These are phyloP conservation scores for Nixonia krombeini DNA, from an alignment of 1,140 invertebrate genomes.

Conservation along the genomic window DNA sequence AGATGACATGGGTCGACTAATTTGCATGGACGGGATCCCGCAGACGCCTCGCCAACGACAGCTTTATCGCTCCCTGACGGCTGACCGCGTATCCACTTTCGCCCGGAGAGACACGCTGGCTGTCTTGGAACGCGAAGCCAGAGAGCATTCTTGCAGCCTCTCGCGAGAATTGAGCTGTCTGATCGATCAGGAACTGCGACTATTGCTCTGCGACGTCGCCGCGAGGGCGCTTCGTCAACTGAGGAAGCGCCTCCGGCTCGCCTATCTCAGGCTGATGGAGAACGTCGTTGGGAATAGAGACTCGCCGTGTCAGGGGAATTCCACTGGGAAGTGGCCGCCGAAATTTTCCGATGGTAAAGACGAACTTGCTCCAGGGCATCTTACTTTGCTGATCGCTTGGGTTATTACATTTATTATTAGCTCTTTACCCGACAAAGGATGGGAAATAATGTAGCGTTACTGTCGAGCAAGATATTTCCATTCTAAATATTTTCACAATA, in stretches of 20 bases:
- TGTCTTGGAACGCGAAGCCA: slow-evolving; percentile 68
- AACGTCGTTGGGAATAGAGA: slow-evolving; percentile 8
- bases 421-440: background rate
- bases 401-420: background rate
- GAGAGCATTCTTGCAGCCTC: slow-evolving; percentile 72
- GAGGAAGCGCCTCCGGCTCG: slow-evolving; percentile 69
- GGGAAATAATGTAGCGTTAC: background rate
- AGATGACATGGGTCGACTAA: slow-evolving; percentile 69
- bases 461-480: background rate
- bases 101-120: slow-evolving; percentile 73
- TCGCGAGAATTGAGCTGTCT: slow-evolving; percentile 73
- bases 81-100: slow-evolving; percentile 54
- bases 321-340: background rate
- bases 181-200: slow-evolving; percentile 76
- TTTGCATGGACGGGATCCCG: slow-evolving; percentile 77
- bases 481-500: too few relatives aligned
- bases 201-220: slow-evolving; percentile 72
- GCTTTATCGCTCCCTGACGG: slow-evolving; percentile 73
- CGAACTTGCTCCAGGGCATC: background rate
- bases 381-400: too few relatives aligned
- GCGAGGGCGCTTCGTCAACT: slow-evolving; percentile 72
- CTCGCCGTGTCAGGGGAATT: background rate
- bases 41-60: slow-evolving; percentile 74
- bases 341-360: background rate
- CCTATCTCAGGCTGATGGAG: slow-evolving; percentile 52